Conservation (phyloP, 2,888 invertebrate species). For the Taphrorychus bicolor region DNA sequence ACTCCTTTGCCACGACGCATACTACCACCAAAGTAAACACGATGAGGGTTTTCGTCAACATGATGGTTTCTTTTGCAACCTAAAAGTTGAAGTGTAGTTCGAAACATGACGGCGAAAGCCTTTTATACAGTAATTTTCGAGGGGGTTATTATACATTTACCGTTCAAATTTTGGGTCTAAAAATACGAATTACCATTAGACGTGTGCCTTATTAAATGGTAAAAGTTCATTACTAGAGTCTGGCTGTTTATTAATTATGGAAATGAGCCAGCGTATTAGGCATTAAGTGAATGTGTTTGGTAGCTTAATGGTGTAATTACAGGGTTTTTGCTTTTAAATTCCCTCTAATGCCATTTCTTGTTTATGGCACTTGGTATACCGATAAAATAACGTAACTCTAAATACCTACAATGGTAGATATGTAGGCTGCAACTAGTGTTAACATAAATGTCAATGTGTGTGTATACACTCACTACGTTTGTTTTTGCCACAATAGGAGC, state of each 20-base stretch:
- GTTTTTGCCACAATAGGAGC: no score
- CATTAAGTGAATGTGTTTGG: background rate
- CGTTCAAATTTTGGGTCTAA: conserved; percentile 31
- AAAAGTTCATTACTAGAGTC: background rate
- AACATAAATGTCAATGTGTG: no score
- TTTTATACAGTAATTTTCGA: conserved; percentile 23
- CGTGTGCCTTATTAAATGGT: background rate
- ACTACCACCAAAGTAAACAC: conserved; percentile 23
- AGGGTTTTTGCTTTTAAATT: background rate
- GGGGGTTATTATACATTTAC: background rate
- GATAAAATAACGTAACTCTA: no score
- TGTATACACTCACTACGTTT: no score
- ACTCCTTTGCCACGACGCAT: conserved; percentile 15
- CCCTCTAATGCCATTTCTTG: background rate
- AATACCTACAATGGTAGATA: no score
- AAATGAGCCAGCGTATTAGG: background rate
- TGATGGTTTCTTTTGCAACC: conserved; percentile 2
- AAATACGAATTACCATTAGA: conserved; percentile 24
- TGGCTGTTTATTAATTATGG: background rate
- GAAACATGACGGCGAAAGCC: conserved; percentile 1
- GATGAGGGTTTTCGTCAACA: conserved; percentile 20
- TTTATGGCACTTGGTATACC: no score
- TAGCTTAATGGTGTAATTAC: background rate
- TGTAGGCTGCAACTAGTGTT: no score
- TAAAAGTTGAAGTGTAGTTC: background rate